Base-by-base conservation (phyloP, 2,888 invertebrate species). In the Thymelicus acteon region DNA sequence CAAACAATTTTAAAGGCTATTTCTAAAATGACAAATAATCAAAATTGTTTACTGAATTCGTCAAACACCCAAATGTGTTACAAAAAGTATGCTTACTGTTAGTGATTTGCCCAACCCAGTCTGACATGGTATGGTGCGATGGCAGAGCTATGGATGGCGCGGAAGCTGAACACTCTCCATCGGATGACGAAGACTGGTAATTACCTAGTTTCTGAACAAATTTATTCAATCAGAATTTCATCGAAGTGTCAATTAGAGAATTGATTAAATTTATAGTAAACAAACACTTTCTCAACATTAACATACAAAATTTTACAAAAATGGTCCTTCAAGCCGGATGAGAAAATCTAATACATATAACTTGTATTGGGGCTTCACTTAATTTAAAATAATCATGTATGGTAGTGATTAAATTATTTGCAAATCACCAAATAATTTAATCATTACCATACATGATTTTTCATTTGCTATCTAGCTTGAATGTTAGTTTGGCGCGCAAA, bases 101-200 rank as follows among this genome's bases (percentile, higher is more conserved):
- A 79, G 98, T 97, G 60, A 98, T 98, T 74, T 97, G 96, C 72
- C 97, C 98, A 90, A 97, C 95, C 97, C 97, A 98, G 89, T 98
- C 98, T 60, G 97, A 96, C 80, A 97, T 93, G 82, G 91, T 93
- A 82, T 94, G 94, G 82, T 94, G 94, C 77, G 93, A 94, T 73
- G 93, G 93, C 76, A 93, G 90, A 70, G 93, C 94, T 79, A 94
- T 92, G 72, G 95, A 94, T 15, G 95, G 95, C 76, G 95, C 95
- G 60, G 95, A 95, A 75, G 95, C 94, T 48, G 95, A 95, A 73
- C 95, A 95, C 85, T 95, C 96, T 72, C 95, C 95, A 78, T 96
- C 96, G 72, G 95, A 95, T 79, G 96, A 92, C 72, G 94, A 92
- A 70, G 90, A 83, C 88, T 92, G 93, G 88, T 91, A 94, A 87